phyloP scores from a whole-genome alignment of 2,888 invertebrate species.

The Lepeophtheirus nordmannii region DNA sequence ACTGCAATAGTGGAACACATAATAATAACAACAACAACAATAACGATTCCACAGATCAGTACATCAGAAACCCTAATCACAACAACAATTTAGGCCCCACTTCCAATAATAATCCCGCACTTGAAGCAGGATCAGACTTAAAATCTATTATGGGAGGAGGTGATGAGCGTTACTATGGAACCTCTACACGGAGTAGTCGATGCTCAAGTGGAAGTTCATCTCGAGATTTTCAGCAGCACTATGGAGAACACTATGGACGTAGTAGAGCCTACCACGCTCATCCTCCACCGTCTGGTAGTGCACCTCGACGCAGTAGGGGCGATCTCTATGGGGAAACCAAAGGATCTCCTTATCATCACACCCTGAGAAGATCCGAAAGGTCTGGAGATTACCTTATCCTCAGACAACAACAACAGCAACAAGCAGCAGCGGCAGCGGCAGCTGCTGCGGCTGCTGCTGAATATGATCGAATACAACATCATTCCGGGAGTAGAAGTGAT shows the following conservation, averaged over 20 bases:
- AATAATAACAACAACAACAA: not conserved
- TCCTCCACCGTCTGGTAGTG: not conserved
- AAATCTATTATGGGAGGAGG: slow-evolving; percentile 16
- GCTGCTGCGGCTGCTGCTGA: slow-evolving; percentile 4
- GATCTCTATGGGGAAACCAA: not conserved
- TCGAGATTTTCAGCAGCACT: not conserved
- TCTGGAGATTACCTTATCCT: not conserved
- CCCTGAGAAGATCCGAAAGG: not conserved
- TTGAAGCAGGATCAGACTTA: not conserved
- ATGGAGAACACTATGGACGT: not conserved
- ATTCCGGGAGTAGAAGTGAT: slow-evolving; percentile 13
- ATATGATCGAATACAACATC: slow-evolving; percentile 18
- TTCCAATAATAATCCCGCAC: not conserved
- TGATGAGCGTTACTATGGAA: slow-evolving; percentile 19
- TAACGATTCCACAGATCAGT: not conserved
- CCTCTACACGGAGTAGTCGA: not conserved
- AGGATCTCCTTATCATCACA: not conserved
- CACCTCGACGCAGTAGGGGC: not conserved
- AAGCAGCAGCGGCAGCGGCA: not conserved
- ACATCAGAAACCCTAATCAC: not conserved
- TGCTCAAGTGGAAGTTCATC: not conserved
- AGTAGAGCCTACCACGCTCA: slow-evolving; percentile 3
- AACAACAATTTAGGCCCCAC: not conserved
- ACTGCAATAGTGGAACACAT: not conserved
- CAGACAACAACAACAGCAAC: not conserved